Percentiles rank a stretch among this genome's conserved stretches.
Evolutionary conservation across 2,113 vertebrate species (phyloP).

Genomic region (Cebus imitator): DNA sequence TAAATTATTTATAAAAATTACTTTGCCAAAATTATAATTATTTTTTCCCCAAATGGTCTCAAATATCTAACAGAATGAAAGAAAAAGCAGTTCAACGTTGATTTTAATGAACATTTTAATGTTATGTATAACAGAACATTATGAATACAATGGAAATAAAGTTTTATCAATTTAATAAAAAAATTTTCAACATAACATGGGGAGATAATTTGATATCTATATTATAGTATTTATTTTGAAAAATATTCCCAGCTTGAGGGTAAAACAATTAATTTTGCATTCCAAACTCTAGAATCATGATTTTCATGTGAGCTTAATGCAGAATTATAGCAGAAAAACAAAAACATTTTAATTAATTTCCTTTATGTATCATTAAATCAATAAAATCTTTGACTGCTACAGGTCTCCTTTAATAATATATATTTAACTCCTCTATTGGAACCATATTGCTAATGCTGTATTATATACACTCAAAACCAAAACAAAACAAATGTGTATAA

Average conservation of each 20-base stretch:
- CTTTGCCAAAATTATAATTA: conserved; percentile 91
- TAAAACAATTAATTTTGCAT: conserved; percentile 84
- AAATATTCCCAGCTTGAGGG: conserved; percentile 87
- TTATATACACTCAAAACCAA: conserved; percentile 82
- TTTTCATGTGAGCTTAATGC: conserved; percentile 84
- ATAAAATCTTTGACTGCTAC: conserved; percentile 88
- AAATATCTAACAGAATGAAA: conserved; percentile 87
- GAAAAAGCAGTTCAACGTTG: conserved; percentile 84
- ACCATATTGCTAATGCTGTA: conserved; percentile 83
- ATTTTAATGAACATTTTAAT: conserved; percentile 99
- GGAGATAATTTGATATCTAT: conserved; percentile 90
- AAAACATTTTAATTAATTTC: conserved; percentile 80
- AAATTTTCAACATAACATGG: conserved; percentile 87
- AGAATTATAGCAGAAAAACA: conserved; percentile 84
- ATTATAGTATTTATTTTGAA: conserved; percentile 92
- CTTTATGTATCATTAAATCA: conserved; percentile 86
- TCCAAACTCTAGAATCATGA: conserved; percentile 86
- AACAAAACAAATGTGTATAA: conserved; percentile 80
- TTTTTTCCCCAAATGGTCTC: conserved; percentile 85
- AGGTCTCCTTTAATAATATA: conserved; percentile 89
- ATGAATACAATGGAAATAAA: conserved; percentile 94
- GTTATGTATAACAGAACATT: conserved; percentile 95
- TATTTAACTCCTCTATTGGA: conserved; percentile 81
- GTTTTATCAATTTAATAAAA: conserved; percentile 89
- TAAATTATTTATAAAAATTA: conserved; percentile 94